Conservation (phyloP, 2,888 invertebrate species). For the Seira sanloemensis region DNA sequence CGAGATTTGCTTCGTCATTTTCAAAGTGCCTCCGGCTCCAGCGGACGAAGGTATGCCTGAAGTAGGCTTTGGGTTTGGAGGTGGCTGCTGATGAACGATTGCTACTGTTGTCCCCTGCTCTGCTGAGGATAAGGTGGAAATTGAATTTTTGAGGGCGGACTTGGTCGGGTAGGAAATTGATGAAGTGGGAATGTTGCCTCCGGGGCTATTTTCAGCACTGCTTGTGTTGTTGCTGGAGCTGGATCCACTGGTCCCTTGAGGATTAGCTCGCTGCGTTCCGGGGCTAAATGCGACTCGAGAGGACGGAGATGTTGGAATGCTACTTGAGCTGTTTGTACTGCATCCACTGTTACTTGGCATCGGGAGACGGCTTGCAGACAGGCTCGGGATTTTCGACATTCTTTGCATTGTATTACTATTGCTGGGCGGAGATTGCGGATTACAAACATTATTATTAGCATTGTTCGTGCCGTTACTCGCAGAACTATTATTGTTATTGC, state of each 20-base stretch:
- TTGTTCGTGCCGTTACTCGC: slow-evolving; percentile 18
- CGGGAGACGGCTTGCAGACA: slow-evolving; percentile 64
- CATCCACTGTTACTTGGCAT: slow-evolving; percentile 34
- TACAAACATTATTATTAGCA: not conserved
- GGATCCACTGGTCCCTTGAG: slow-evolving; percentile 51
- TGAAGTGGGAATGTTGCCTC: slow-evolving; percentile 38
- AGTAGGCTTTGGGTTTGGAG: slow-evolving; percentile 67
- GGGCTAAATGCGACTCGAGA: slow-evolving; percentile 50
- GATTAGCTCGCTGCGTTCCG: slow-evolving; percentile 54
- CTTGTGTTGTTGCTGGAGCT: slow-evolving; percentile 50
- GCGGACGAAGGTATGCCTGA: slow-evolving; percentile 35
- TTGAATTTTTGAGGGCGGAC: slow-evolving; percentile 57
- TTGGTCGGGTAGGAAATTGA: slow-evolving; percentile 46
- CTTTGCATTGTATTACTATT: slow-evolving; percentile 63
- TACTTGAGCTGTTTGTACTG: slow-evolving; percentile 35
- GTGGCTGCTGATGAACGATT: slow-evolving; percentile 70
- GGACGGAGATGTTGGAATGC: slow-evolving; percentile 64
- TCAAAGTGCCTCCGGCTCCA: slow-evolving; percentile 62
- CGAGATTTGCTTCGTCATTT: slow-evolving; percentile 65
- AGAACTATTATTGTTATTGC: slow-evolving; percentile 29
- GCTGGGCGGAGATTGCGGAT: slow-evolving; percentile 26
- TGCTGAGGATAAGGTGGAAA: slow-evolving; percentile 30
- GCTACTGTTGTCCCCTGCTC: slow-evolving; percentile 70
- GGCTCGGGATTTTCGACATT: slow-evolving; percentile 71
- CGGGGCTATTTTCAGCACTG: slow-evolving; percentile 56